Evolutionary conservation across 2,888 invertebrate genomes (phyloP), one percentile per base, ranked within the genome.

Genomic region (Chorisops tibialis): DNA sequence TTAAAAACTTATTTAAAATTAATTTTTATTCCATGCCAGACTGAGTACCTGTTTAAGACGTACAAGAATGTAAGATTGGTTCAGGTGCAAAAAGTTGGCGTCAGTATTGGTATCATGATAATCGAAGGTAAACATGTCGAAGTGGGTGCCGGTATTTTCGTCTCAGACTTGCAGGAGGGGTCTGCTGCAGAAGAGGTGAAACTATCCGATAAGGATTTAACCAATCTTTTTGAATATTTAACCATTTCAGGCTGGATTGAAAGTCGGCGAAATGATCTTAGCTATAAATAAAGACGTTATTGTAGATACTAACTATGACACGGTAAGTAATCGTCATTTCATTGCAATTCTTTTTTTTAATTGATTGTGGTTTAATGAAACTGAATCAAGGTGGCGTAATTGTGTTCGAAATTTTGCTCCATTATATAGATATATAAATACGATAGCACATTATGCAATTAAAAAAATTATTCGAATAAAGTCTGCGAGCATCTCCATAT

Each of bases 231-330:
- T 41, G 18, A 49, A 1, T 7, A 47, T 37, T 50, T 3, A 14
- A 11, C 41, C 63, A 61, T 67, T 81, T 81, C 81, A 93, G 90
- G 93, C 92, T 70, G 95, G 97, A 59, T 83, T 99, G 49, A 89
- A 91, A 81, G 96, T 97, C 61, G 98, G 98, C 66, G 98, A 99
- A 79, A 93, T 98, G 90, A 89, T 99, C 68, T 81, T 99, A 65
- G 91, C 94, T 45, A 94, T 98, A 51, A 99, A 99, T 79, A 90
- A 92, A 71, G 95, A 97, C 73, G 90, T 94, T 19, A 80, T 94
- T 58, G 81, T 93, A 14, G 92, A 91, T 67, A 87, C 89, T 67
- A 92, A 87, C 74, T 94, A 94, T 72, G 93, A 94, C 72, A 87
- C 88, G 74, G 93, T 93, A 80, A 80, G 81, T 30, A n/a, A n/a